Evolutionary conservation across 2,888 invertebrate genomes (phyloP), one percentile per base, ranked within the genome.

Genomic region (Spodoptera littoralis): DNA sequence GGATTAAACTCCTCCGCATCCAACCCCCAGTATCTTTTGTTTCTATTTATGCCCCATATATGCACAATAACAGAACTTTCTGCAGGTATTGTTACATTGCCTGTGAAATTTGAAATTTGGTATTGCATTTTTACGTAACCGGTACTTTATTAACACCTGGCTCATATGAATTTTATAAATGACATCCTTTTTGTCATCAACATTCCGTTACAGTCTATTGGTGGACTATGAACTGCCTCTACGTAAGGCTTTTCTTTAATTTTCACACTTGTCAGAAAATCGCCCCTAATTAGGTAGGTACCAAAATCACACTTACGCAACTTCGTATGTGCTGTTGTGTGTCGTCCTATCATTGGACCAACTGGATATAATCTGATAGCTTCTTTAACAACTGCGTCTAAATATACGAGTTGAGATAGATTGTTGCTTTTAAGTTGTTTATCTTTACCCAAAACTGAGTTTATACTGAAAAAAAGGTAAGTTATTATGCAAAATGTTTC

Each of bases 351-450:
- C 6, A 68, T 0, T 1, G 73, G 67, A 22, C 3, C 77, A 11
- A 80, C 61, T 1, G 80, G 78, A 27, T 78, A 80, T 13, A 80
- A 27, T 30, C 80, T 65, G 2, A 77, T 27, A 1, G 72, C 27
- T 56, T 80, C 80, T 53, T 79, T 80, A 11, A 80, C 75, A 0
- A 60, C 65, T 27, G 80, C 77, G 36, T 80, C 80, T 48, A 79
- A 54, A 43, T 79, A 76, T 8, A 56, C 54, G 13, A 80, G 42
- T 36, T 67, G 59, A 2, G 55, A 27, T 22, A 74, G 11, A 63
- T 77, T 67, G 3, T 71, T 64, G 11, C 60, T 65, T n/a, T 9
- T 36, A 36, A 36, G 36, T 9, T 2, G 2, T 36, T 49, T 48
- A n/a, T 79, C 62, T 24, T 60, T 57, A 0, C 73, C 74, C 5